Evolutionary conservation across 2,888 invertebrate species (phyloP), one percentile per base, ranked within the genome.

Genomic region (Callinectes sapidus): DNA sequence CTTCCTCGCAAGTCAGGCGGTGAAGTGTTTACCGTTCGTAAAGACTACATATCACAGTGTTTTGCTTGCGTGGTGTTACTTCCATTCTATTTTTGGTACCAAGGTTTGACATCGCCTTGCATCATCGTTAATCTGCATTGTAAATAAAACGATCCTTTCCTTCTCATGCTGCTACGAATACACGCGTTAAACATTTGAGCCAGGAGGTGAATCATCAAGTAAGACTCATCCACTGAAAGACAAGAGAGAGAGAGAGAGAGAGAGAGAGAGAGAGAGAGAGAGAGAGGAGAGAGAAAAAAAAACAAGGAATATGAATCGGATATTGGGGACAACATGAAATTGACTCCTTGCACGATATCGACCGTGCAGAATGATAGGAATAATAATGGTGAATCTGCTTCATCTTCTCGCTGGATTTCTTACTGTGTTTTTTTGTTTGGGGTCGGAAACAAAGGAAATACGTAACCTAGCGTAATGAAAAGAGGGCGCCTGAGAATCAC

Each of bases 371-470:
- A n/a, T 71, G 71, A 71, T n/a, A 71, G 71, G 71, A 71, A 71
- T 71, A 71, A 71, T 71, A 71, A 71, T 71, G 28, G 71, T 71
- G 71, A 71, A 71, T 71, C 71, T 71, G 71, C 71, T 71, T 71
- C 71, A 71, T 71, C 8, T 71, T 71, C 28, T 28, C 28, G 71
- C 10, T 28, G 28, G 28, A n/a, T 71, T 71, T 71, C 61, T 61
- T 61, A 61, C 61, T 61, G 61, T 10, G 28, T 28, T 71, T 71
- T 61, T 10, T 71, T 71, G 28, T n/a, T 71, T n/a, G 28, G 10
- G 1, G 71, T 71, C 10, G n/a, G 71, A 71, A 71, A 71, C 71
- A 71, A 71, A 71, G 71, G 71, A 71, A 28, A 71, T 71, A 71
- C 71, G 71, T 71, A 71, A 71, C 71, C 71, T 71, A 28, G 23